Percentiles rank a stretch among this genome's conserved stretches.
Evolutionary conservation across 92 coral and sea anemone species (phyloP).

Genomic region (Siderastrea radians): DNA sequence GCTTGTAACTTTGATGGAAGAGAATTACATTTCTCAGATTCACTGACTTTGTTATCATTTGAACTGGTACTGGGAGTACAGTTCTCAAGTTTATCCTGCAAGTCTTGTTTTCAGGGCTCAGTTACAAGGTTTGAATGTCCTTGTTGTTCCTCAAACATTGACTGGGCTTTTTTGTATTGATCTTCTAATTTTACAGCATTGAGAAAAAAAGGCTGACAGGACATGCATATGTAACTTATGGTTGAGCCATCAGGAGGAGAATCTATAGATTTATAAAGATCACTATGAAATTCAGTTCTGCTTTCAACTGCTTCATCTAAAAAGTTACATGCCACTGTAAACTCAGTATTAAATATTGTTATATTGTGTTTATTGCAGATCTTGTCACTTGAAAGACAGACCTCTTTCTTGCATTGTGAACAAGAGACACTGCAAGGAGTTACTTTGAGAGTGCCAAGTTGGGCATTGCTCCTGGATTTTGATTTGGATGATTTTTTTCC

Average conservation of each 20-base stretch:
- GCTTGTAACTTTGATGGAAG: background rate
- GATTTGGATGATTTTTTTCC: constrained; percentile 26
- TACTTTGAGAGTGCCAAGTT: constrained; percentile 37
- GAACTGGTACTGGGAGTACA: background rate
- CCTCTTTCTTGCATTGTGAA: constrained; percentile 31
- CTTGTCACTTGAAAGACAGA: constrained; percentile 33
- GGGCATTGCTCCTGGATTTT: constrained; percentile 29
- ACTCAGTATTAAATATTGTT: constrained; percentile 35
- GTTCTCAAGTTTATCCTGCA: background rate
- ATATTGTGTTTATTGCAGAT: constrained; percentile 62
- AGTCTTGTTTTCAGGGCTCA: background rate
- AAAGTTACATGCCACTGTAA: constrained; percentile 64
- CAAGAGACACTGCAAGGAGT: constrained; percentile 48
- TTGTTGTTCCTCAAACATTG: constrained; percentile 14
- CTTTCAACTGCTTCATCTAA: constrained; percentile 43
- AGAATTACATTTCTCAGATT: background rate
- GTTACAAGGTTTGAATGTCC: background rate
- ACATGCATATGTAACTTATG: too few species aligned
- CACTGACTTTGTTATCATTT: background rate
- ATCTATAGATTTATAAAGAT: background rate
- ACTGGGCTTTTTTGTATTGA: constrained; percentile 34
- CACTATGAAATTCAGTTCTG: constrained; percentile 34
- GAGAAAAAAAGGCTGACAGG: too few species aligned
- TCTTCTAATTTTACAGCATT: constrained; percentile 31
- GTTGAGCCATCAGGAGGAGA: too few species aligned